A percentile compares a stretch with the other conserved stretches of the same genome.
phyloP scores from a whole-genome alignment of 2,113 vertebrate species.

The Petaurus breviceps region DNA sequence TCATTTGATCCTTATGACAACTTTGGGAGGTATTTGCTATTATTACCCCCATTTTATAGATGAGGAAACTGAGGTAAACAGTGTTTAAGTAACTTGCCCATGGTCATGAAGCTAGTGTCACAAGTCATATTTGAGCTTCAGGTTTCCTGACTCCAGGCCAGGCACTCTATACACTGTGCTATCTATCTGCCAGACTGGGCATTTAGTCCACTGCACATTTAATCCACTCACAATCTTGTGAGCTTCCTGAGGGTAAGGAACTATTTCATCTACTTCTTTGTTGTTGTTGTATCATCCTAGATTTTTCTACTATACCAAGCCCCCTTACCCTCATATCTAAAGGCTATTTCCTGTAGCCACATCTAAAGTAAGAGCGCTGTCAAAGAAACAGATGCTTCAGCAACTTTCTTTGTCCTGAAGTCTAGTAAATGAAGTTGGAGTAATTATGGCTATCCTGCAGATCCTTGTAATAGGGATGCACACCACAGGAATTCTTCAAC shows the following conservation, averaged over 20 bases:
- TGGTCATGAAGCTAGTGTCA: not conserved
- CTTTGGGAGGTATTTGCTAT: not conserved
- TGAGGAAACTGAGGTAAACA: not conserved
- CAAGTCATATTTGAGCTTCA: not conserved
- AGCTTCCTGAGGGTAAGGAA: not conserved
- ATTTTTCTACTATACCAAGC: not conserved
- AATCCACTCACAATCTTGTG: not conserved
- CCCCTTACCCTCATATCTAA: not conserved
- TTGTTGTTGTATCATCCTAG: not conserved
- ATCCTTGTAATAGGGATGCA: not conserved
- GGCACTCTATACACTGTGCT: not conserved
- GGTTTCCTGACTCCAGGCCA: not conserved
- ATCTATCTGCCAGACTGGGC: not conserved
- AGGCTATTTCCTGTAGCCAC: not conserved
- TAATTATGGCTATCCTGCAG: not conserved
- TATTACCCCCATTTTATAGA: not conserved
- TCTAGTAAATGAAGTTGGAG: not conserved
- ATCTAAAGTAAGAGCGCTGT: not conserved
- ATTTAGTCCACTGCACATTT: too few species aligned
- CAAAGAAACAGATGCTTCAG: not conserved
- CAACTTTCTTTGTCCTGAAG: not conserved
- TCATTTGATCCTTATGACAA: not conserved
- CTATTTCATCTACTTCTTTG: not conserved
- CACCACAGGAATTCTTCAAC: not conserved
- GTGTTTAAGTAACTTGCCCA: not conserved